Evolutionary conservation across 2,888 invertebrate genomes (phyloP).

Genomic region (Venusia cambrica): DNA sequence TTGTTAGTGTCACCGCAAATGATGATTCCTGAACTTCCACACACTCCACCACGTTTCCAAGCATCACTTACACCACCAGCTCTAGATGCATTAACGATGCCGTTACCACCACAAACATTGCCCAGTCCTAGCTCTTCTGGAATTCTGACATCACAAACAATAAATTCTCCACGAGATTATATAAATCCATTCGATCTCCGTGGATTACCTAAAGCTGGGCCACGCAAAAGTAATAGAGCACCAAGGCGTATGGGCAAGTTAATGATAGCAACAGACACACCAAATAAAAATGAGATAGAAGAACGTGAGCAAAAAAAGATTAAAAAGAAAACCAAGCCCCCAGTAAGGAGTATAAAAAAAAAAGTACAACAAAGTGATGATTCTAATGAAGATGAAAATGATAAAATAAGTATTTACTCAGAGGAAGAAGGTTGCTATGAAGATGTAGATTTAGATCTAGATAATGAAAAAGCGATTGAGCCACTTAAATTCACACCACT

Average conservation of each 20-base stretch:
- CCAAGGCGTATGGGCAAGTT: slow-evolving; percentile 31
- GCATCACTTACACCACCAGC: too few relatives aligned
- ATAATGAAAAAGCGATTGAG: slow-evolving; percentile 11
- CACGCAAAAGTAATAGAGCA: slow-evolving; percentile 27
- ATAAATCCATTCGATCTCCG: slow-evolving; percentile 29
- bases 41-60: too few relatives aligned
- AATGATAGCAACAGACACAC: slow-evolving; percentile 37
- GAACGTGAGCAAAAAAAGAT: slow-evolving; percentile 5
- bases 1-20: too few relatives aligned
- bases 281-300: slow-evolving; percentile 32
- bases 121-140: too few relatives aligned
- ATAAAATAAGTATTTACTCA: slow-evolving; percentile 29
- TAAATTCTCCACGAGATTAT: too few relatives aligned
- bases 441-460: slow-evolving; percentile 21
- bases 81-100: too few relatives aligned
- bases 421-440: slow-evolving; percentile 23
- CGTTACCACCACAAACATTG: too few relatives aligned
- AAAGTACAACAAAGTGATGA: slow-evolving; percentile 19
- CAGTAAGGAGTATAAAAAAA: slow-evolving; percentile 21
- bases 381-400: slow-evolving; percentile 24
- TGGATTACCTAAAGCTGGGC: slow-evolving; percentile 31
- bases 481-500: slow-evolving; percentile 5
- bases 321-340: slow-evolving; percentile 9
- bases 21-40: too few relatives aligned
- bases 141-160: too few relatives aligned